Evolutionary conservation across 2,797 vertebrate genomes (phyloP), one percentile per base, ranked within the genome.

Genomic region (Triplophysa bombifrons): DNA sequence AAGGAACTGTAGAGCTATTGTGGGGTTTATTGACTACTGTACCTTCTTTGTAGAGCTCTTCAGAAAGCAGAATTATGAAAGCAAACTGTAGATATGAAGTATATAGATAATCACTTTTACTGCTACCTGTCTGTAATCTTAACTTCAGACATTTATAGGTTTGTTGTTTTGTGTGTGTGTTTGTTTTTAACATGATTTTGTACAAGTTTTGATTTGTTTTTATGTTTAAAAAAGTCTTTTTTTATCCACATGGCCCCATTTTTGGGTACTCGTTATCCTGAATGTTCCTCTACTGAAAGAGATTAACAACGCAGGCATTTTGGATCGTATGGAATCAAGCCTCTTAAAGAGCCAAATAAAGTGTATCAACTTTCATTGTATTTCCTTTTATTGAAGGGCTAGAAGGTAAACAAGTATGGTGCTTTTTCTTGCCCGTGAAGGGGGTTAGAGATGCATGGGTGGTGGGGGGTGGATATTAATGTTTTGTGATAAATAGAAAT

Each of bases 401-500:
- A 80, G 78, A 80, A 86, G 80, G 88, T 88, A 88, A 84, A 87
- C 65, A 82, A 88, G 86, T 78, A 89, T 88, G 88, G 89, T 87
- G 89, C 91, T 90, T 91, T 92, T 70, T 74, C 82, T 75, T 83
- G 80, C 71, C 38, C 25, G 65, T 65, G 53, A 78, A 60, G 66
- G 72, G 55, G 71, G 67, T 70, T 66, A 80, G 72, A 80, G 58
- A 76, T 70, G 38, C 16, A 80, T 81, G 80, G 10, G 51, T 34
- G 25, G 27, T 60, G 27, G 22, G 38, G 85, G 86, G 88, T 81
- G 89, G 87, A 82, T 92, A 89, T 91, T 91, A 93, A 94, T 93
- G 92, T 93, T 92, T 93, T 91, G 91, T 93, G 92, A 93, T 91
- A 90, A 95, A 92, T 84, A 90, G 92, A 91, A 95, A 94, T 93